These are phyloP conservation scores for Raphicerus campestris DNA, from an alignment of 2,113 vertebrate species.

Conservation along the genomic window DNA sequence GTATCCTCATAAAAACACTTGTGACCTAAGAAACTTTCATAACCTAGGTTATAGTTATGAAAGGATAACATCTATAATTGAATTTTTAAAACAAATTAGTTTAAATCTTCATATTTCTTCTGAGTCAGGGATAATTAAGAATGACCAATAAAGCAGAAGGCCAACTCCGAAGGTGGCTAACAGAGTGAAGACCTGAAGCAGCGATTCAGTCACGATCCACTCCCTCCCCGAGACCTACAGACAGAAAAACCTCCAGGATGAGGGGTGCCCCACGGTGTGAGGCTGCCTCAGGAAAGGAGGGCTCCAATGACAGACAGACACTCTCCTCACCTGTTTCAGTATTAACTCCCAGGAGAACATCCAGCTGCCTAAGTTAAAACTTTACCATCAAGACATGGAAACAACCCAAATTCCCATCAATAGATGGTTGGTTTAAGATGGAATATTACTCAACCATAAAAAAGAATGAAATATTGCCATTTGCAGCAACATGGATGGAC, in stretches of 20 bases:
- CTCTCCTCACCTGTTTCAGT: not conserved
- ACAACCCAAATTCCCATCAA: not conserved
- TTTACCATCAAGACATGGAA: not conserved
- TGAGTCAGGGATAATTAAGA: not conserved
- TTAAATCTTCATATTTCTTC: not conserved
- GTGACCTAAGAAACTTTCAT: not conserved
- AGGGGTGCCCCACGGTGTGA: rapidly evolving
- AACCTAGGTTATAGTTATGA: not conserved
- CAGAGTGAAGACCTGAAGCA: no score
- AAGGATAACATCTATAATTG: not conserved
- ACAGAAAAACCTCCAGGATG: not conserved
- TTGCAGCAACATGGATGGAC: not conserved
- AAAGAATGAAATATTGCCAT: not conserved
- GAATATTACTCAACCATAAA: not conserved
- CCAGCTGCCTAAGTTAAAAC: not conserved
- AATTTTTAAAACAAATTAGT: not conserved
- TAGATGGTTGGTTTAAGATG: not conserved
- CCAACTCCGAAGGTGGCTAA: not conserved
- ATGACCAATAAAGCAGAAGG: not conserved
- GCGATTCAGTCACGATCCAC: not conserved
- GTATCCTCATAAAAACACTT: not conserved
- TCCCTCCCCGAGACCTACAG: not conserved
- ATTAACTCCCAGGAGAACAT: not conserved
- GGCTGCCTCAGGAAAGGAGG: not conserved
- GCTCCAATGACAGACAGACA: not conserved